Percentiles rank a stretch among this genome's conserved stretches.
phyloP scores from a whole-genome alignment of 2,797 vertebrate genomes.

The Hippoglossus hippoglossus region DNA sequence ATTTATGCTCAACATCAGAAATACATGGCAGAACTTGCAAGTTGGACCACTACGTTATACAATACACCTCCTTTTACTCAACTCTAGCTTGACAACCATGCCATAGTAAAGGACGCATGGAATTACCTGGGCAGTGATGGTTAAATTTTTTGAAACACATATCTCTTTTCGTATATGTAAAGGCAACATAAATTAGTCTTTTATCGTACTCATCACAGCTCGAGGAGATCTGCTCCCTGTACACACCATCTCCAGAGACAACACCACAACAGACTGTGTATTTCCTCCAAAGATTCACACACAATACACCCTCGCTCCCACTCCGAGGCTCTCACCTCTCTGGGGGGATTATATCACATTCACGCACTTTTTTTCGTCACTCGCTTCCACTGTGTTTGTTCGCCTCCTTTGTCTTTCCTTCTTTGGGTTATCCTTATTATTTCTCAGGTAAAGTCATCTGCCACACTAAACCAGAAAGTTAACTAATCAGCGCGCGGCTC shows the following conservation, averaged over 20 bases:
- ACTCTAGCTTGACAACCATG: no score
- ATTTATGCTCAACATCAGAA: no score
- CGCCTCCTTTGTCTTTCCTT: neutral
- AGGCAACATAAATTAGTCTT: no score
- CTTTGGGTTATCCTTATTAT: conserved; percentile 28
- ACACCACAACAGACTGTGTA: conserved; percentile 40
- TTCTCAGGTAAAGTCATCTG: conserved; percentile 38
- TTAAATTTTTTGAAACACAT: no score
- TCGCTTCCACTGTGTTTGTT: conserved; percentile 26
- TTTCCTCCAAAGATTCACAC: conserved; percentile 44
- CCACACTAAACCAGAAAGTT: conserved; percentile 29
- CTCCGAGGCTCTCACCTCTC: conserved; percentile 13
- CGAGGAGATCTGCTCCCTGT: conserved; percentile 38
- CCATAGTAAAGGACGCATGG: no score
- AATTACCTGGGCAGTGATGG: no score
- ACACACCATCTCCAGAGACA: conserved; percentile 48
- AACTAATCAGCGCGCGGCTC: conserved; percentile 49
- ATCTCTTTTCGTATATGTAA: no score
- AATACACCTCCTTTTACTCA: no score
- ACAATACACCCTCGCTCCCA: conserved; percentile 2
- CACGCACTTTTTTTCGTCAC: neutral
- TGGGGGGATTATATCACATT: conserved; percentile 28
- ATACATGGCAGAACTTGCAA: no score
- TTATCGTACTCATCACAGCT: conserved; percentile 22
- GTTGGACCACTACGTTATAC: no score